Conservation (phyloP, 2,113 vertebrate species). For the Andinoacara biseriatus region DNA sequence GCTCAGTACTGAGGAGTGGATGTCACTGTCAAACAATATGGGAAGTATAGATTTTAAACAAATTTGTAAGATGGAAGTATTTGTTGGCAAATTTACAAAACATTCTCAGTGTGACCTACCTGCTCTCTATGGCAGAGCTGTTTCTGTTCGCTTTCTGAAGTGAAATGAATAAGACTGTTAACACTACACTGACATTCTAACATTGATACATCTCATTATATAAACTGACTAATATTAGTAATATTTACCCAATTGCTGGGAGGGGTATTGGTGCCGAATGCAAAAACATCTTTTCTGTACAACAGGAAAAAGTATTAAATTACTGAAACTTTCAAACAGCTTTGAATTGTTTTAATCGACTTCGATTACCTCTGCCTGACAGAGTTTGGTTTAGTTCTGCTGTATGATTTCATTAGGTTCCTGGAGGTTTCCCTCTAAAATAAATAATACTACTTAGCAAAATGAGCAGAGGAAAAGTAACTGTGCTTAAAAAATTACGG, state of each 20-base stretch:
- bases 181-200: background rate
- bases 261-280: conserved; percentile 60
- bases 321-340: background rate
- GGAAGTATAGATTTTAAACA: background rate
- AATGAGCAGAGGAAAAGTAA: background rate
- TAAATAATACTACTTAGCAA: conserved; percentile 17
- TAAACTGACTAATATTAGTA: background rate
- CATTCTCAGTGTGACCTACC: conserved; percentile 49
- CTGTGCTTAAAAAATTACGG: background rate
- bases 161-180: conserved; percentile 23
- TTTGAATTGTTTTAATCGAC: background rate
- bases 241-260: conserved; percentile 59
- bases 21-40: conserved; percentile 43
- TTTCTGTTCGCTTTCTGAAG: conserved; percentile 55
- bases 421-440: conserved; percentile 40
- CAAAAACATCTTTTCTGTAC: conserved; percentile 73
- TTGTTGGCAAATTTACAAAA: background rate
- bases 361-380: conserved; percentile 52
- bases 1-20: conserved; percentile 24
- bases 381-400: conserved; percentile 30
- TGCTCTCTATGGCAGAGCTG: conserved; percentile 50
- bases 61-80: background rate
- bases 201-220: background rate
- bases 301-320: conserved; percentile 26
- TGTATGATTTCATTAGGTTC: conserved; percentile 40